Evolutionary conservation across 2,797 vertebrate species (phyloP).

Genomic region (Psittacula echo): DNA sequence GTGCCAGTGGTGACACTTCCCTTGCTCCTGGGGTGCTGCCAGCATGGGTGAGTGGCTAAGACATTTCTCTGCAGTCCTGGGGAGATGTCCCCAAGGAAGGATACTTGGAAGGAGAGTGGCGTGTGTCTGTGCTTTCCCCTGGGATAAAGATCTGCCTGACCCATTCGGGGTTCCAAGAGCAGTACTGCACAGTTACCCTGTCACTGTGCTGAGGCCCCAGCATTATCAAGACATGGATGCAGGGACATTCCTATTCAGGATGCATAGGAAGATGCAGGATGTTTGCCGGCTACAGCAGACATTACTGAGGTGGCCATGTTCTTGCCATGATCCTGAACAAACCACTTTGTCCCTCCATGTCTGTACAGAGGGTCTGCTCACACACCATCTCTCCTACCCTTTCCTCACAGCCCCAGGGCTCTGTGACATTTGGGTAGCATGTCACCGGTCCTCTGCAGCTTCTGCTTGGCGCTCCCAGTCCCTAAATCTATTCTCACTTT

Average conservation of each 20-base stretch:
- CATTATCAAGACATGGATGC: accelerated
- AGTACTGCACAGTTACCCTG: accelerated
- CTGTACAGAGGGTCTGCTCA: background rate
- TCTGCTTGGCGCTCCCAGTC: background rate
- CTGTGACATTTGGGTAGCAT: background rate
- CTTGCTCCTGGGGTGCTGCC: background rate
- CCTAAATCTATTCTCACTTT: background rate
- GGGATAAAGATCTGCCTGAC: background rate
- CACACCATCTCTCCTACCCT: background rate
- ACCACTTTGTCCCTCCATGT: background rate
- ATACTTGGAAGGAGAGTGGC: background rate
- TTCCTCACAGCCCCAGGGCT: background rate
- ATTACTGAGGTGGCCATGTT: background rate
- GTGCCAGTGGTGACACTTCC: background rate
- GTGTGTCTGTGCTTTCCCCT: background rate
- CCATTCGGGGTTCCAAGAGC: background rate
- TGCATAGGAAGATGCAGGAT: accelerated
- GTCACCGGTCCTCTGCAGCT: background rate
- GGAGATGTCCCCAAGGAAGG: background rate
- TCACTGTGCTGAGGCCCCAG: background rate
- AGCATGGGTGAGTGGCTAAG: background rate
- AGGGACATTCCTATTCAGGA: accelerated
- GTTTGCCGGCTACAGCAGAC: accelerated
- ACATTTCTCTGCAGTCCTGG: background rate
- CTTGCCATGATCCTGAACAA: background rate